Base-by-base conservation (phyloP, 2,113 vertebrate species). In the Rhadina sibilatrix region DNA sequence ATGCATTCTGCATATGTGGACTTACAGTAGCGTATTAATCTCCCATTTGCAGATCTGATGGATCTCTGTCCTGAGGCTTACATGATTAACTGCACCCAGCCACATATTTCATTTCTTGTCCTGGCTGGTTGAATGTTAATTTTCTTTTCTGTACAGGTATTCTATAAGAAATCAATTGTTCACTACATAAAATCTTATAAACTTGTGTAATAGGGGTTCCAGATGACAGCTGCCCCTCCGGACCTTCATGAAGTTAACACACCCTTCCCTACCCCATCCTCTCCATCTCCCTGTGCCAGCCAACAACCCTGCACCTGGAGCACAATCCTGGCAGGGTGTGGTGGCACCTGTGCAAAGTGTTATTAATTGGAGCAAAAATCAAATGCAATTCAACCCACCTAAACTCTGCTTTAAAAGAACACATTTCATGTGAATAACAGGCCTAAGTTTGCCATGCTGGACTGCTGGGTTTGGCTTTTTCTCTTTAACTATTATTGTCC, bases 121-220 rank as follows among this genome's bases (percentile, higher is more conserved):
- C 77, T 92, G 92, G 60, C 57, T 96, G 87, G 77, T 25, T 96
- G 75, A 91, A 89, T 86, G 81, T 80, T 91, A 93, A 96, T 94
- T 95, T 93, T 90, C 81, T 90, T 71, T 91, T 70, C 57, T 81
- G 27, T 37, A 53, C 61, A 81, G 64, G 65, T 91, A 80, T 91
- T 92, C 59, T 85, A 38, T 93, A 70, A 92, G 84, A 93, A 95
- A 97, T 94, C 88, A 93, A 57, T 72, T 84, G 90, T 81, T 38
- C 37, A 35, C 74, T 40, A 38, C 53, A 52, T 88, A 53, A 87
- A 89, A 89, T 61, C 21, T 66, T 28, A 65, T 72, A 65, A 93
- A 65, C 50, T 87, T 57, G 33, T 90, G 12, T 69, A 84, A 50
- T 17, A 57, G 49, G 22, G 33, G n/a, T 61, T 91, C 57, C 84